These are phyloP conservation scores for Microtus agrestis DNA, from an alignment of 2,797 vertebrate genomes.

Conservation along the genomic window DNA sequence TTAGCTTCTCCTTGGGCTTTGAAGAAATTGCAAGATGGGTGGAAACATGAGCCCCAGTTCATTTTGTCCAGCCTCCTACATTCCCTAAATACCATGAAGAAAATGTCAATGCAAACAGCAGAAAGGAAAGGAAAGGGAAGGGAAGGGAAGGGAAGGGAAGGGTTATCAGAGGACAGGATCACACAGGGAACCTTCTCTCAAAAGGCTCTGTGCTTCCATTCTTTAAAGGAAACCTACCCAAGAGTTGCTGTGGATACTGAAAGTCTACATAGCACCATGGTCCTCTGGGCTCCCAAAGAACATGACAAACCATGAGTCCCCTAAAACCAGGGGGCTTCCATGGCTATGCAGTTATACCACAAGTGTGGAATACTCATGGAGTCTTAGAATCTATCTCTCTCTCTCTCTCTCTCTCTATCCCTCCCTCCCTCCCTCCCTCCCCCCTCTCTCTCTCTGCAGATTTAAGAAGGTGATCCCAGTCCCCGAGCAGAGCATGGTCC, in stretches of 20 bases:
- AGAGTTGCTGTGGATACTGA: not conserved
- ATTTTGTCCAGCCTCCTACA: not conserved
- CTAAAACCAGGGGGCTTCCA: not conserved
- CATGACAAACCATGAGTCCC: too few relatives aligned
- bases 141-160: not conserved
- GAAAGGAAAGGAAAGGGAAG: too few relatives aligned
- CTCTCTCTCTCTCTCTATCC: not conserved
- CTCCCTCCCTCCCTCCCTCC: not conserved
- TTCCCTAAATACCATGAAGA: not conserved
- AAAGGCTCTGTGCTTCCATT: not conserved
- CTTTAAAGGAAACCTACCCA: not conserved
- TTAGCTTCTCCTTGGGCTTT: not conserved
- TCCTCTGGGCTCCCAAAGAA: not conserved
- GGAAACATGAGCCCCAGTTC: not conserved
- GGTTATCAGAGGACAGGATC: accelerated
- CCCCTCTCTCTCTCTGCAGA: conserved; percentile 83
- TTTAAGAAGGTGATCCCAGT: conserved; percentile 97
- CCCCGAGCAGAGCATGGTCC: conserved; percentile 96
- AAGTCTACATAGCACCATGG: not conserved
- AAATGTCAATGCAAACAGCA: not conserved
- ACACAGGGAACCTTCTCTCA: not conserved
- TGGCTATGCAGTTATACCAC: not conserved
- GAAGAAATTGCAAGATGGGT: not conserved
- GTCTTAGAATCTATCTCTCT: not conserved
- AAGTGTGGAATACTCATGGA: accelerated